A percentile compares a stretch with the other conserved stretches of the same genome.
Conservation (phyloP, 2,113 vertebrate species). For the Chaenocephalus aceratus region DNA sequence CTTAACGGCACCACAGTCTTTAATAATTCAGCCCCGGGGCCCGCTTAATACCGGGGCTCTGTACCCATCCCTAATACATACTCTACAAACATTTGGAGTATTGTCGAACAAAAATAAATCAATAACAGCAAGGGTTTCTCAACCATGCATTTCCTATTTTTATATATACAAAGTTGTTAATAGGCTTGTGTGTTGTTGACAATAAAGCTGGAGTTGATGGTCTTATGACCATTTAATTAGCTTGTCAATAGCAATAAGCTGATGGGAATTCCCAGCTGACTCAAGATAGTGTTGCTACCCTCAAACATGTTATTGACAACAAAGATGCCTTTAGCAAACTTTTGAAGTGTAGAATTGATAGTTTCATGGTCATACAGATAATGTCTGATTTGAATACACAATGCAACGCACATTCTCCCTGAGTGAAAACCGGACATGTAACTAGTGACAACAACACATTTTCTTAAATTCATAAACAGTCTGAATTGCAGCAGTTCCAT, state of each 20-base stretch:
- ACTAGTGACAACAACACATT: neutral
- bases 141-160: neutral
- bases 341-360: neutral
- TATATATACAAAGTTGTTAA: neutral
- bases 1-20: too few relatives aligned
- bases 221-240: neutral
- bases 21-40: too few relatives aligned
- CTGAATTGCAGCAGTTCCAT: neutral
- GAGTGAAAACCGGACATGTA: neutral
- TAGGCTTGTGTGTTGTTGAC: neutral
- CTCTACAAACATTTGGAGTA: neutral
- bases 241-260: neutral
- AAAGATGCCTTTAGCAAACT: neutral
- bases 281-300: neutral
- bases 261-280: neutral
- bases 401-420: neutral
- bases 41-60: too few relatives aligned
- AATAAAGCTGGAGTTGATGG: neutral
- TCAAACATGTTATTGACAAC: neutral
- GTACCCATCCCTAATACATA: neutral
- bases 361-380: neutral
- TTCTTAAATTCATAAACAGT: neutral
- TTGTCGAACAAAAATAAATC: neutral
- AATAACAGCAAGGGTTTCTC: neutral
- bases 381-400: neutral